Evolutionary conservation across 2,797 vertebrate species (phyloP), one percentile per base, ranked within the genome.

Genomic region (Streptopelia turtur): DNA sequence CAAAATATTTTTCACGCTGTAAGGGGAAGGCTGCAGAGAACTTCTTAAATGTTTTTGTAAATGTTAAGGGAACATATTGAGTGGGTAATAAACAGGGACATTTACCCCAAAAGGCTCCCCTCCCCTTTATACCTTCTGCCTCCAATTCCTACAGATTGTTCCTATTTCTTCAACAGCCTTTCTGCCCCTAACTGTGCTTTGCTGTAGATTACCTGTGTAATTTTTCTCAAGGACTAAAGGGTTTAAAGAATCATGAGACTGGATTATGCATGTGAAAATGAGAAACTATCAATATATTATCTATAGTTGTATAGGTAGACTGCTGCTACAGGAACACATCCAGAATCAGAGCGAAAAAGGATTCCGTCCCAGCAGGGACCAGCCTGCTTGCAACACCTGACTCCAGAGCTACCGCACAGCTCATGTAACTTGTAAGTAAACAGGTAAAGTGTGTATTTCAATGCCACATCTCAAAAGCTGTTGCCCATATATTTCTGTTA

Each of bases 271-370:
- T 0, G 3, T 30, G 52, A 69, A 78, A 81, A 37, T 11, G 18
- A 47, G 33, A 15, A 1, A 17, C 12, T 69, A 7, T n/a, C n/a
- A n/a, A n/a, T n/a, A n/a, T 31, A 39, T n/a, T 50, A 20, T 16
- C n/a, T 60, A 0, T 1, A 60, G 39, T 28, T 1, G 0, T 7
- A 4, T 7, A 30, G 37, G 35, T 14, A 28, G 64, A 11, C 5
- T 3, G 52, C 27, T 78, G 82, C 41, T 86, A 16, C 0, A 85
- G 82, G 25, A 91, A 35, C 65, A 52, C 31, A 18, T 3, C 22
- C 35, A 57, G 79, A 18, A 20, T 6, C 24, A 11, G 17, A 37
- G 61, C 2, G 57, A 41, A 47, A 30, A 30, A 59, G 37, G 61
- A 47, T 60, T 60, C 35, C 10, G 21, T 10, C 57, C 69, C 74